Conservation (phyloP, 1,140 invertebrate genomes). For the Atopsyche davidsoni region DNA sequence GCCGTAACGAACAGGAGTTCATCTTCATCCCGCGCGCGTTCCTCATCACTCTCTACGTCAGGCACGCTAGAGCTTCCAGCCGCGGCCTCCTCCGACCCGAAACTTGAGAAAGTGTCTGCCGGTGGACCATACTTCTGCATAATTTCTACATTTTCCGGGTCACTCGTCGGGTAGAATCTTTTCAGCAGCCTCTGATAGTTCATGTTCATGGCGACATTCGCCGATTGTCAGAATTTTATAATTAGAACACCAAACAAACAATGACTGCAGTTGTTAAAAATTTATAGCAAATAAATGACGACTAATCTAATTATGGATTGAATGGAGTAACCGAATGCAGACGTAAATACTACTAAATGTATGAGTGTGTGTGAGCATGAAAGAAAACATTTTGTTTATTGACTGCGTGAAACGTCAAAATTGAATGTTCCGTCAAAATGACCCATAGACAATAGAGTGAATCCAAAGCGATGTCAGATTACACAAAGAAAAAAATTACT, state of each 20-base stretch:
- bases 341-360: slow-evolving; percentile 1
- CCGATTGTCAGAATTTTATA: slow-evolving; percentile 6
- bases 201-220: slow-evolving; percentile 10
- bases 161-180: slow-evolving; percentile 20
- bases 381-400: slow-evolving; percentile 1
- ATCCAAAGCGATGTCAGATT: too few species aligned
- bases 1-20: slow-evolving; percentile 14
- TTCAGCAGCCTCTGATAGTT: slow-evolving; percentile 29
- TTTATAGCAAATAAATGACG: slow-evolving; percentile 7
- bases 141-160: slow-evolving; percentile 17
- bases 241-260: slow-evolving; percentile 2
- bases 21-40: slow-evolving; percentile 15
- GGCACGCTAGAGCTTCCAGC: not conserved
- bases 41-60: slow-evolving; percentile 10
- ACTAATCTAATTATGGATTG: slow-evolving; percentile 21
- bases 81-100: slow-evolving; percentile 9
- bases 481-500: too few species aligned
- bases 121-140: slow-evolving; percentile 22
- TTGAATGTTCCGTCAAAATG: slow-evolving; percentile 9
- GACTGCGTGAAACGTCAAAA: slow-evolving; percentile 9
- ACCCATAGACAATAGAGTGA: not conserved
- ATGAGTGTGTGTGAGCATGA: not conserved
- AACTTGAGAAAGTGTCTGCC: slow-evolving; percentile 9
- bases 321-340: not conserved
- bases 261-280: not conserved